phyloP scores from a whole-genome alignment of 2,113 vertebrate genomes.

The Acanthochromis polyacanthus region DNA sequence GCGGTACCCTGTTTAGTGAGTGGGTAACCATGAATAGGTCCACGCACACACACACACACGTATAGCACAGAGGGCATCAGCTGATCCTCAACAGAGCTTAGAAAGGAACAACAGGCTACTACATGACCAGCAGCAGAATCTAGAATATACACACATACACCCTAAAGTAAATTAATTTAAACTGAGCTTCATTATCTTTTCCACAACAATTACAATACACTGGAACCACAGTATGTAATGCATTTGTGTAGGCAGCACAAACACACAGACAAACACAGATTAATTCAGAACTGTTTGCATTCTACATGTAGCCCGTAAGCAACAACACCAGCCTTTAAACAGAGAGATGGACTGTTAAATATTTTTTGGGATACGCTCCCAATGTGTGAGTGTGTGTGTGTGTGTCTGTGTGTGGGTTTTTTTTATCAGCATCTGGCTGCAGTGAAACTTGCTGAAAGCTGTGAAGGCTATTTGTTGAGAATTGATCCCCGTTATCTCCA shows the following conservation, averaged over 20 bases:
- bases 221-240: not conserved
- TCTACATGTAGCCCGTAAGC: slow-evolving; percentile 31
- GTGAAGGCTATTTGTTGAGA: slow-evolving; percentile 71
- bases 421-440: slow-evolving; percentile 8
- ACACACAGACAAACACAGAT: not conserved
- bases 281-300: slow-evolving; percentile 13
- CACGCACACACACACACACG: slow-evolving; percentile 16
- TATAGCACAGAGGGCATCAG: not conserved
- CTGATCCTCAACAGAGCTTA: slow-evolving; percentile 11
- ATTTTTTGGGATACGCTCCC: slow-evolving; percentile 27
- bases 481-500: slow-evolving; percentile 70
- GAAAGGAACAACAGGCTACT: slow-evolving; percentile 12
- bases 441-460: slow-evolving; percentile 47
- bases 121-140: slow-evolving; percentile 9
- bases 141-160: slow-evolving; percentile 3
- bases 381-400: slow-evolving; percentile 32
- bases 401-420: too few species aligned
- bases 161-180: not conserved
- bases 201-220: not conserved
- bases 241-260: not conserved
- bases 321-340: slow-evolving; percentile 29
- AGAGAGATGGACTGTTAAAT: slow-evolving; percentile 44
- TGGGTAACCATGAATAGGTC: not conserved
- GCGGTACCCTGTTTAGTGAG: not conserved
- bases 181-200: not conserved